Evolutionary conservation across 2,888 invertebrate genomes (phyloP).

Genomic region (Diadegma fenestrale): DNA sequence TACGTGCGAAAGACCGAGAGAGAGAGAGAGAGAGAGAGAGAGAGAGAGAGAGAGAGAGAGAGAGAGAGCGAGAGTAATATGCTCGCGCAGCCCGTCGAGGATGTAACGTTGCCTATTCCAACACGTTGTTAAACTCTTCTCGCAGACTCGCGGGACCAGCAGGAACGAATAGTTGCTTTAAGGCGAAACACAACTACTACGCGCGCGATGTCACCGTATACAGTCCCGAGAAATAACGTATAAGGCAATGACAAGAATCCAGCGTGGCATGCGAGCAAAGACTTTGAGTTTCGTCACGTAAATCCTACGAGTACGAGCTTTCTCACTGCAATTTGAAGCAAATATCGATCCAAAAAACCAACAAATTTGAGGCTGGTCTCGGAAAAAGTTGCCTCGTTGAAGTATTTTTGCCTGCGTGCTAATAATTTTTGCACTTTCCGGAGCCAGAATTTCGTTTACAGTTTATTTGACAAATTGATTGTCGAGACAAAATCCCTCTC

Average conservation of each 20-base stretch:
- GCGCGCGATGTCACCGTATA: slow-evolving; percentile 45
- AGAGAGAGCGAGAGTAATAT: slow-evolving; percentile 22
- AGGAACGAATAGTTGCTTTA: slow-evolving; percentile 47
- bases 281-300: slow-evolving; percentile 12
- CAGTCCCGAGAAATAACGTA: slow-evolving; percentile 54
- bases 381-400: too few relatives aligned
- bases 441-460: not conserved
- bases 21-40: not conserved
- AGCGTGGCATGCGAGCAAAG: slow-evolving; percentile 46
- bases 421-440: not conserved
- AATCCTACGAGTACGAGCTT: slow-evolving; percentile 22
- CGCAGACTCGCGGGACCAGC: slow-evolving; percentile 43
- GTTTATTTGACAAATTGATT: not conserved
- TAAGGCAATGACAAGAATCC: slow-evolving; percentile 56
- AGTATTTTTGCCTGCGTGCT: not conserved
- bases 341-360: not conserved
- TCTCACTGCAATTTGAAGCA: not conserved
- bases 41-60: slow-evolving; percentile 30
- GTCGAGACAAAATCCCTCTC: not conserved
- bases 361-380: not conserved
- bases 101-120: slow-evolving; percentile 65
- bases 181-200: slow-evolving; percentile 35
- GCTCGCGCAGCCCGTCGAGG: slow-evolving; percentile 23
- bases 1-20: not conserved
- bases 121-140: slow-evolving; percentile 52